Evolutionary conservation across 2,113 vertebrate species (phyloP).

Genomic region (Gulo gulo): DNA sequence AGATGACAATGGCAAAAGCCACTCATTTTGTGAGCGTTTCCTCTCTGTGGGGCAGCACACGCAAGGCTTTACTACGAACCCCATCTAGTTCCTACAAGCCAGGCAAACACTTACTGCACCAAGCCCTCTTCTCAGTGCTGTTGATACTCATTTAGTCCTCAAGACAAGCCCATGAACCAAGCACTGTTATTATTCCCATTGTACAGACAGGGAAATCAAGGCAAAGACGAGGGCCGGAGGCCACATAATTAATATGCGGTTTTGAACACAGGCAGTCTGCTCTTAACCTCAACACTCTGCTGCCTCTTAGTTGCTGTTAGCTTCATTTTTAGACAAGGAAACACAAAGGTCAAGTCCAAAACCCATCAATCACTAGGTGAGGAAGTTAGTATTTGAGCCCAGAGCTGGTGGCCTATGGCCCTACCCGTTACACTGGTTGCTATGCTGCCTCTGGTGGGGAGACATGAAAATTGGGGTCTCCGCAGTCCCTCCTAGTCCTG

Average conservation of each 20-base stretch:
- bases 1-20: neutral
- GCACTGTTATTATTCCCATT: neutral
- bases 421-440: neutral
- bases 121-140: neutral
- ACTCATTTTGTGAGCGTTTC: neutral
- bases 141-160: neutral
- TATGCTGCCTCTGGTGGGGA: neutral
- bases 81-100: neutral
- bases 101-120: neutral
- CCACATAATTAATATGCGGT: neutral
- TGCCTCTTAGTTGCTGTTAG: neutral
- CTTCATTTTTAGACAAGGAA: neutral
- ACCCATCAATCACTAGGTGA: neutral
- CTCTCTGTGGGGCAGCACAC: neutral
- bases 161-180: neutral
- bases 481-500: neutral
- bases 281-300: neutral
- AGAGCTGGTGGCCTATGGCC: neutral
- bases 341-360: neutral
- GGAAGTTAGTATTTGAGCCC: neutral
- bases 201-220: neutral
- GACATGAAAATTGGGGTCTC: neutral
- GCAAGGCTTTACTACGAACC: neutral
- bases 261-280: neutral
- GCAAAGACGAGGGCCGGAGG: neutral